Conservation (phyloP, 1,140 invertebrate species). For the Delia radicum region DNA sequence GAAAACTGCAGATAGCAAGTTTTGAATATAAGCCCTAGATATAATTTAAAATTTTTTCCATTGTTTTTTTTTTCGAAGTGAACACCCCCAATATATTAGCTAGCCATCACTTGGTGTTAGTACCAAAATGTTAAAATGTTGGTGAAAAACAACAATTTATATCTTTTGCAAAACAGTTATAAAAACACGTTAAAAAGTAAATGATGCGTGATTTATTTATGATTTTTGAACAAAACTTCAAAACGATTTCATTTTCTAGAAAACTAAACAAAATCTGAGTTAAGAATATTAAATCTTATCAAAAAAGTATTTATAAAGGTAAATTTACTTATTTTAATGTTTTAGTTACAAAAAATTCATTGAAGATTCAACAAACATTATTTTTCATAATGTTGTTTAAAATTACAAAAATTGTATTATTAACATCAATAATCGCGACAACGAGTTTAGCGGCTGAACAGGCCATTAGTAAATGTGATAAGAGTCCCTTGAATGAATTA, state of each 20-base stretch:
- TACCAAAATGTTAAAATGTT: no score
- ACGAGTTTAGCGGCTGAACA: not conserved
- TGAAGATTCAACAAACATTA: not conserved
- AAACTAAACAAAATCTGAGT: not conserved
- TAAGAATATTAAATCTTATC: not conserved
- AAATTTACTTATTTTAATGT: not conserved
- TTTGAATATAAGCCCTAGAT: no score
- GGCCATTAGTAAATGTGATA: constrained; percentile 33
- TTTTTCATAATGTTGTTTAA: not conserved
- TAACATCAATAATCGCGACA: not conserved
- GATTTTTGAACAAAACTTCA: not conserved
- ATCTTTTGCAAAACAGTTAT: not conserved
- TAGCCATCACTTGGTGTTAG: no score
- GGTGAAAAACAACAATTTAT: not conserved
- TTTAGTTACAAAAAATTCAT: not conserved
- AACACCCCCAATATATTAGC: not conserved
- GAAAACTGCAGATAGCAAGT: no score
- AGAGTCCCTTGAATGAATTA: constrained; percentile 45
- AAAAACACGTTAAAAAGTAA: constrained; percentile 6
- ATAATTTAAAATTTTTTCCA: not conserved
- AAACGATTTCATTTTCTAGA: not conserved
- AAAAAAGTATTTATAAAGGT: not conserved
- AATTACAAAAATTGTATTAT: not conserved
- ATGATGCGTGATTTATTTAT: constrained; percentile 4
- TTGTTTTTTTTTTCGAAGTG: not conserved